These are phyloP conservation scores for Neoseiulus cucumeris DNA, from an alignment of 1,140 invertebrate genomes.

Conservation along the genomic window DNA sequence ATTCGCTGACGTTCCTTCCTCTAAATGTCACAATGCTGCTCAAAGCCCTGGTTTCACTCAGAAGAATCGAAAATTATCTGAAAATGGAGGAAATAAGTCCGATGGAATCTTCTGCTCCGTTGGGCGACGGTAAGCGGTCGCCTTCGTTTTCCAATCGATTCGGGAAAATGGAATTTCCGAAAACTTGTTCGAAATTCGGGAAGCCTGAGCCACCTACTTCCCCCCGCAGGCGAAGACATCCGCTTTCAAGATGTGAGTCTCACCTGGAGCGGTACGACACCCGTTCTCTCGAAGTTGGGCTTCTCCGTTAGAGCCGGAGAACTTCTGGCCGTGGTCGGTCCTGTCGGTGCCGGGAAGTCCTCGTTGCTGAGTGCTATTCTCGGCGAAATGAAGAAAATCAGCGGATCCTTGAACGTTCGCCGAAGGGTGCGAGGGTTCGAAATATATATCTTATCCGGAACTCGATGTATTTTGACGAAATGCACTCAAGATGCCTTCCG, in stretches of 20 bases:
- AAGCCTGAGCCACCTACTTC: not conserved
- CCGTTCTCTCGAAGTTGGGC: conserved; percentile 48
- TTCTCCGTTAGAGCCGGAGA: conserved; percentile 41
- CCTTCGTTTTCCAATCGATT: too few species aligned
- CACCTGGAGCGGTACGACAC: not conserved
- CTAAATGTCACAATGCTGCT: too few species aligned
- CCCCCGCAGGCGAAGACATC: too few species aligned
- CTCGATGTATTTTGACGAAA: not conserved
- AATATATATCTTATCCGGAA: conserved; percentile 14
- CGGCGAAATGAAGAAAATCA: conserved; percentile 65
- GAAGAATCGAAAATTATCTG: too few species aligned
- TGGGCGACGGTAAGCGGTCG: not conserved
- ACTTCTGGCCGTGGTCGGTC: conserved; percentile 63
- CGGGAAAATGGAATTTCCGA: too few species aligned
- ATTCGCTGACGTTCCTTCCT: too few species aligned
- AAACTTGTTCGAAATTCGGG: too few species aligned
- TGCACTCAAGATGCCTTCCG: conserved; percentile 13
- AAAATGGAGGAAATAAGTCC: too few species aligned
- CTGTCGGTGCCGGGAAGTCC: conserved; percentile 72
- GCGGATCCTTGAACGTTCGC: conserved; percentile 51
- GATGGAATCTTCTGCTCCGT: too few species aligned
- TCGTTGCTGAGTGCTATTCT: conserved; percentile 63
- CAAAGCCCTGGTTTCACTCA: too few species aligned
- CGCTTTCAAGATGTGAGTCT: not conserved
- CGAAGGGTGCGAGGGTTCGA: not conserved